Base-by-base conservation (phyloP, 1,140 invertebrate genomes). In the Pentalonia nigronervosa region DNA sequence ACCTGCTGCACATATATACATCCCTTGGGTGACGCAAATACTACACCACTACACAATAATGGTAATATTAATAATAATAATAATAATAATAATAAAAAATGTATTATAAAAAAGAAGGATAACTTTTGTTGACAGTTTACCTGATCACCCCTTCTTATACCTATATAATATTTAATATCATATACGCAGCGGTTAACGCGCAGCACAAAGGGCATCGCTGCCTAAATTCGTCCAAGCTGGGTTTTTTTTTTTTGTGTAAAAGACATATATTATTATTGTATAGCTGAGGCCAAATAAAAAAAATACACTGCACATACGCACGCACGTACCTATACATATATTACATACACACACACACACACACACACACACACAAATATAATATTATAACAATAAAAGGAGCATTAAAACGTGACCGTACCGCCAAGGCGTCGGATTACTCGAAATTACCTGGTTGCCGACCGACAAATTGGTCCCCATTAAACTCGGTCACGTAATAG, bases 401-500 rank as follows among this genome's bases (percentile, higher is more conserved):
- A 93, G 50, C 47, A 83, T 92, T 92, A 92, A 92, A 92, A 92
- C 91, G 91, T 93, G 91, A 93, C 91, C 91, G 76, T 93, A 56
- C 91, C 91, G 81, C 81, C 81, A n/a, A 84, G 81, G 91, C 91
- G 76, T 93, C 81, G 91, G 91, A 93, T 93, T 93, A 93, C 20
- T 83, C 91, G 48, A 86, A 93, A 93, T 86, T 93, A 93, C 91
- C 91, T 86, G 91, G 81, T 86, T 36, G 91, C 91, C 48, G 81
- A 81, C 91, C 91, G 91, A 93, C 91, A 86, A 93, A 93, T 93
- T 93, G 91, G 81, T 86, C 91, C 23, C 91, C 48, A 93, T 93
- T 93, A 84, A 86, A 93, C 81, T 48, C 91, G 91, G 91, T 93
- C 91, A 93, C 91, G 91, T 93, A 93, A 93, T 56, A 48, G 17